phyloP scores from a whole-genome alignment of 1,140 invertebrate species.

The Aphidius gifuensis region DNA sequence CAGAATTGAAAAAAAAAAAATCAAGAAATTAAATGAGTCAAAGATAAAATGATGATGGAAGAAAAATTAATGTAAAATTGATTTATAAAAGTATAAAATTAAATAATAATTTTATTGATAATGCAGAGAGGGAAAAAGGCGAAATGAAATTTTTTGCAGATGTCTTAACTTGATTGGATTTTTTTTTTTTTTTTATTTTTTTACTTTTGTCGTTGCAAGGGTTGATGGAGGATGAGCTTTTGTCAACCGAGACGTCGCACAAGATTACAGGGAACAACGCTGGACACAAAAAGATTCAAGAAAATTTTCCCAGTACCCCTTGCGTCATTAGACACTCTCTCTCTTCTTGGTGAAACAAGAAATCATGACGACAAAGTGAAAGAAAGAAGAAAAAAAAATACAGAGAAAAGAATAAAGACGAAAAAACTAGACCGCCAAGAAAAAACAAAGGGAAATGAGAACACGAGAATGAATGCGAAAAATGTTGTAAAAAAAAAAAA shows the following conservation, averaged over 20 bases:
- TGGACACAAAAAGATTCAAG: slow-evolving; percentile 9
- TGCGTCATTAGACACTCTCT: slow-evolving; percentile 13
- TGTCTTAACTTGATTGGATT: no score
- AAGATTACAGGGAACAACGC: slow-evolving; percentile 2
- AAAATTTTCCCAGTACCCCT: neutral
- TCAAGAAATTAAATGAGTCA: neutral
- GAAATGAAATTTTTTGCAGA: neutral
- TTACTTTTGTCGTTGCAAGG: no score
- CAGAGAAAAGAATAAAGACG: slow-evolving; percentile 16
- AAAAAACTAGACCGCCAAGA: slow-evolving; percentile 21
- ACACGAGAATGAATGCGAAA: slow-evolving; percentile 28
- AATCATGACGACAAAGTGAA: slow-evolving; percentile 3
- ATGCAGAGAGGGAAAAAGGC: neutral
- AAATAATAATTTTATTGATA: no score
- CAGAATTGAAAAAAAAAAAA: neutral
- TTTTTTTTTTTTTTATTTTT: no score
- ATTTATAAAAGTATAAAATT: slow-evolving; percentile 6
- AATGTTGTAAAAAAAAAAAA: slow-evolving; percentile 23
- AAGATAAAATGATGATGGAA: neutral
- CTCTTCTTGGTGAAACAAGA: slow-evolving; percentile 13
- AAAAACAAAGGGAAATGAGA: slow-evolving; percentile 26
- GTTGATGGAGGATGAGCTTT: neutral
- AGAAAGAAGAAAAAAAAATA: slow-evolving; percentile 5
- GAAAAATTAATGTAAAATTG: slow-evolving; percentile 4
- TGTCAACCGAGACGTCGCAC: slow-evolving; percentile 1